Conservation (phyloP, 2,113 vertebrate species). For the Rhea pennata region DNA sequence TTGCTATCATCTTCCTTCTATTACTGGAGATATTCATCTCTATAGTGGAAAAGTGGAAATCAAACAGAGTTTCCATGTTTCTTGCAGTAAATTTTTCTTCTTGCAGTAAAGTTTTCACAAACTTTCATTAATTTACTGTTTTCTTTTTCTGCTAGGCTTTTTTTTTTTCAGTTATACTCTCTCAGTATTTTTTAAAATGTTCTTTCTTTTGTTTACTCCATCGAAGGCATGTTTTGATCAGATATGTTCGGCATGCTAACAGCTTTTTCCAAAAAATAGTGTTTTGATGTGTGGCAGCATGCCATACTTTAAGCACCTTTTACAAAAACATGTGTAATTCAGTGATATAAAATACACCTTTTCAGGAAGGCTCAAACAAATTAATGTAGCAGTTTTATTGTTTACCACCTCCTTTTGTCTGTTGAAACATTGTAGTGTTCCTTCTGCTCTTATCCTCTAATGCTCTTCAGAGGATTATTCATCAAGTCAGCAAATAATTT, state of each 20-base stretch:
- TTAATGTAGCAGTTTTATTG: constrained; percentile 27
- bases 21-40: not conserved
- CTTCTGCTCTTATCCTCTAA: not conserved
- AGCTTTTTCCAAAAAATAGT: not conserved
- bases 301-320: constrained; percentile 17
- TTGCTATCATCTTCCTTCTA: not conserved
- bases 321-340: not conserved
- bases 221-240: constrained; percentile 25
- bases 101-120: not conserved
- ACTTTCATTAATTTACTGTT: not conserved
- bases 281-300: constrained; percentile 22
- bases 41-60: not conserved
- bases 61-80: not conserved
- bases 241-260: not conserved
- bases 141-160: not conserved
- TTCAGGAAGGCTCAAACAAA: not conserved
- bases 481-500: constrained; percentile 60
- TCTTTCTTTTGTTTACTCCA: not conserved
- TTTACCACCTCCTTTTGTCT: constrained; percentile 23
- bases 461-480: constrained; percentile 45
- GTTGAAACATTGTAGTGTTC: not conserved
- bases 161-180: not conserved
- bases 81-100: not conserved
- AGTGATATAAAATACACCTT: constrained; percentile 43
- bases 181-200: not conserved